Conservation (phyloP, 2,797 vertebrate species). For the Aplochiton taeniatus region DNA sequence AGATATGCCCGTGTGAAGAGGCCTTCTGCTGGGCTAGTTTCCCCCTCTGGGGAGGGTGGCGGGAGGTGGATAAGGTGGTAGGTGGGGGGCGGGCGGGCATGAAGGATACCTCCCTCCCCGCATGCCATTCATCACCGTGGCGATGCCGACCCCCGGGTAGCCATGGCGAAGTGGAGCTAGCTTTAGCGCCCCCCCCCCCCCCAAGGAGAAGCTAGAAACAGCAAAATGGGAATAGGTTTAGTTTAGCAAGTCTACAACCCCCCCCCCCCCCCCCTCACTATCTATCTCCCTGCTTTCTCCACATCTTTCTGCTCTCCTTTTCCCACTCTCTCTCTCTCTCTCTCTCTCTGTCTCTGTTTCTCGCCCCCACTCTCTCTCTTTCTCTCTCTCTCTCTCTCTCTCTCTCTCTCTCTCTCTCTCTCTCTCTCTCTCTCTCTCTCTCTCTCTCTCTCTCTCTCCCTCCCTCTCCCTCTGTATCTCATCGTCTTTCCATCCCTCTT, state of each 20-base stretch:
- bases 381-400: slow-evolving; percentile 23
- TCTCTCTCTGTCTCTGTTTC: slow-evolving; percentile 26
- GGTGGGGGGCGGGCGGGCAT: slow-evolving; percentile 27
- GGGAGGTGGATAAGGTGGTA: slow-evolving; percentile 20
- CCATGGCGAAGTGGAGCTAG: slow-evolving; percentile 35
- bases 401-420: slow-evolving; percentile 15
- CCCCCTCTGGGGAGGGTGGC: slow-evolving; percentile 41
- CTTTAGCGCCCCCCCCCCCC: slow-evolving; percentile 25
- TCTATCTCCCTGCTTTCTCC: slow-evolving; percentile 28
- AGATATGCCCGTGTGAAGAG: slow-evolving; percentile 62
- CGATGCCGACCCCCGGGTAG: slow-evolving; percentile 52
- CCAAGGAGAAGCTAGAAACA: too few relatives aligned
- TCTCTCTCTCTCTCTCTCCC: slow-evolving; percentile 19
- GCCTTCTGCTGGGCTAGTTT: slow-evolving; percentile 58
- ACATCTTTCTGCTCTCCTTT: too few relatives aligned
- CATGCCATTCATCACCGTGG: slow-evolving; percentile 66
- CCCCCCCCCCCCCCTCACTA: slow-evolving; percentile 24
- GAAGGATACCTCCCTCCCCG: slow-evolving; percentile 61
- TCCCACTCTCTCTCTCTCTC: slow-evolving; percentile 29
- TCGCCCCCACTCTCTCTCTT: slow-evolving; percentile 14
- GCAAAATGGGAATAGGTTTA: too few relatives aligned
- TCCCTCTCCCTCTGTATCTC: slow-evolving; percentile 30
- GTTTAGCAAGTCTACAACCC: too few relatives aligned
- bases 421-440: slow-evolving; percentile 34
- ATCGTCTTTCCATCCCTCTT: slow-evolving; percentile 18